Evolutionary conservation across 64 coral and sea anemone genomes (phyloP), one percentile per base, ranked within the genome.

Genomic region (Anthopleura sola): DNA sequence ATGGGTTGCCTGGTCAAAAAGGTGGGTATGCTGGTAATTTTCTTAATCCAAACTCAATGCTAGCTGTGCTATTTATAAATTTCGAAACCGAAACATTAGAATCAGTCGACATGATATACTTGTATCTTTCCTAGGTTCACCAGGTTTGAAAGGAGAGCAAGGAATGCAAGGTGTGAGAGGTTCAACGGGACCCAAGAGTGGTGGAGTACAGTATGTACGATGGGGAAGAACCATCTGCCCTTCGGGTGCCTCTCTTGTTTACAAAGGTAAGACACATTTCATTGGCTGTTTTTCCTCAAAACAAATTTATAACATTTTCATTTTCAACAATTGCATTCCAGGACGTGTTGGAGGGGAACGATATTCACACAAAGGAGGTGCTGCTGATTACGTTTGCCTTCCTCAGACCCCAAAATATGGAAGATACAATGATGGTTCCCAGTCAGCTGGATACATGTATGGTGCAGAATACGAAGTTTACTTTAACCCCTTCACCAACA

Each of bases 191-290:
- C 3, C 75, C 20, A 75, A 75, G 10, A 7, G 55, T 55, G 47
- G 53, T 68, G 86, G 86, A 15, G 86, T 88, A 18, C 60, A 60
- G 24, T 88, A 88, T 37, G 77, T 88, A 38, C 51, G 86, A 39
- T 88, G 86, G 86, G 86, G 86, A n/a, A 77, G 56, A 24, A 81
- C 51, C 29, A 68, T 26, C 21, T 88, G 76, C 44, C 12, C 36
- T 66, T 37, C 49, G 37, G 37, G 49, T 57, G 57, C 76, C 33
- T 13, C 53, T 18, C 36, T 88, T 66, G 77, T 88, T 55, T 88
- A 88, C 38, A 44, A 75, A 60, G 86, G 75, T 87, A 85, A 39
- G 37, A 14, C n/a, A 18, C 16, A 8, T 38, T 53, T 53, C 2
- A 53, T 17, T 13, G 50, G 0, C 50, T 53, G 16, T 6, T 53